Conservation (phyloP, 1,140 invertebrate genomes). For the Lysiphlebus fabarum region DNA sequence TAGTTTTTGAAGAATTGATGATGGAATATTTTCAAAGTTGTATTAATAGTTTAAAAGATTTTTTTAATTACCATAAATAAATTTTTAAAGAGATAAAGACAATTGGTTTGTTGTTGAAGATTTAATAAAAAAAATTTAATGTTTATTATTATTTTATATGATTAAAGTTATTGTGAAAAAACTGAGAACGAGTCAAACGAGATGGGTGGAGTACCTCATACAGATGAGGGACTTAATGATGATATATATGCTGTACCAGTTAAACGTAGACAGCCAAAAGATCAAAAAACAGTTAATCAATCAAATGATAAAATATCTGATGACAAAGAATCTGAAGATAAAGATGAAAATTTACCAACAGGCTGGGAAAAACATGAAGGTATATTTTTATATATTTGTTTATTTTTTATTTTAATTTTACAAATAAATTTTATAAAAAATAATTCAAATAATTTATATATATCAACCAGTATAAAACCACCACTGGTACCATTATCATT, state of each 20-base stretch:
- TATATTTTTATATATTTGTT: conserved; percentile 37
- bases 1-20: no score
- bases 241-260: conserved; percentile 74
- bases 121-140: no score
- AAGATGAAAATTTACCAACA: conserved; percentile 64
- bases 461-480: conserved; percentile 23
- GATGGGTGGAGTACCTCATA: conserved; percentile 61
- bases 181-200: conserved; percentile 58
- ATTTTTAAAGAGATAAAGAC: no score
- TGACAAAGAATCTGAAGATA: conserved; percentile 51
- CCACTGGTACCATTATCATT: no score
- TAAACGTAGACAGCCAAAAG: conserved; percentile 60
- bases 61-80: no score
- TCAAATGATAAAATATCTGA: conserved; percentile 46
- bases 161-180: conserved; percentile 60
- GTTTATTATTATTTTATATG: conserved; percentile 4
- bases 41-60: no score
- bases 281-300: conserved; percentile 45
- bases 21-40: no score
- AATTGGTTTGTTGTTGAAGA: no score
- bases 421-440: not conserved
- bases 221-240: conserved; percentile 67
- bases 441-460: conserved; percentile 27
- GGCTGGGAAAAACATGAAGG: conserved; percentile 95
- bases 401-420: no score